phyloP scores from a whole-genome alignment of 2,888 invertebrate genomes.

The Thera obeliscata region DNA sequence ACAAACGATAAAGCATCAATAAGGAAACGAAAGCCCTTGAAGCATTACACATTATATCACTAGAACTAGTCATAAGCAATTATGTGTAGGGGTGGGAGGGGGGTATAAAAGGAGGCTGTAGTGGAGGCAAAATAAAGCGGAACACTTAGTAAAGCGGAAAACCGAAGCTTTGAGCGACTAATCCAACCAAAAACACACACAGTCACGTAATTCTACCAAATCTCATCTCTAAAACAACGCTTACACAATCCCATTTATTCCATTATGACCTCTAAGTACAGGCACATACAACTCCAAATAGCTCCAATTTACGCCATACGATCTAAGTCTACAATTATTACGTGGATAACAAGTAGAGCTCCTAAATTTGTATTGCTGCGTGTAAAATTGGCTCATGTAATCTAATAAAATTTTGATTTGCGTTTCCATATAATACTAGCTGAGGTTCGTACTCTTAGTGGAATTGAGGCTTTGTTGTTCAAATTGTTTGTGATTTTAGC shows the following conservation, averaged over 20 bases:
- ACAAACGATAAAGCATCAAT: too few relatives aligned
- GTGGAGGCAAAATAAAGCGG: neutral
- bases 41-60: too few relatives aligned
- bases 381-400: neutral
- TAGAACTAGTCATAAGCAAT: too few relatives aligned
- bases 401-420: neutral
- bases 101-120: too few relatives aligned
- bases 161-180: slow-evolving; percentile 1
- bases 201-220: slow-evolving; percentile 11
- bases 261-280: slow-evolving; percentile 23
- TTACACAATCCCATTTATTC: slow-evolving; percentile 14
- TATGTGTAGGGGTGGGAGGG: too few relatives aligned
- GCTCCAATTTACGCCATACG: too few relatives aligned
- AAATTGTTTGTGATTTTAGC: neutral
- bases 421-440: neutral
- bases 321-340: neutral
- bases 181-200: slow-evolving; percentile 6
- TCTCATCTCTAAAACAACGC: slow-evolving; percentile 16
- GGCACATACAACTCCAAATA: slow-evolving; percentile 17
- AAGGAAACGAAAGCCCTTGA: too few relatives aligned
- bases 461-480: neutral
- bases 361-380: neutral
- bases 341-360: neutral
- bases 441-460: neutral
- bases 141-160: neutral